These are phyloP conservation scores for Ambastaia sidthimunki DNA, from an alignment of 2,797 vertebrate species.

Conservation along the genomic window DNA sequence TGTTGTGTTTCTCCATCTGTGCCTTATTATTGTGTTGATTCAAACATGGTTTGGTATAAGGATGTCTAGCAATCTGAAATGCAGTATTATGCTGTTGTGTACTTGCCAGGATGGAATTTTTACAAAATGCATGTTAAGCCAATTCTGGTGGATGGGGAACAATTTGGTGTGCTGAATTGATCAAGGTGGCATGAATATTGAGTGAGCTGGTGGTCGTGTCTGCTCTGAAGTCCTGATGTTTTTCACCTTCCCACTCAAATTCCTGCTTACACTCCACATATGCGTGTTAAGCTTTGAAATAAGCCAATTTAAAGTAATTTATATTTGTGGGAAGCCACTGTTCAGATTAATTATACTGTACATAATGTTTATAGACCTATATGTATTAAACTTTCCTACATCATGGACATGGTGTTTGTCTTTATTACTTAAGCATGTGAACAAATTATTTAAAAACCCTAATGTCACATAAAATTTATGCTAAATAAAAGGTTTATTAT, in stretches of 20 bases:
- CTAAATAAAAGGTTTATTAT: neutral
- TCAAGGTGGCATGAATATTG: neutral
- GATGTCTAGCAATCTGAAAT: slow-evolving; percentile 59
- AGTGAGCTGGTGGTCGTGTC: neutral
- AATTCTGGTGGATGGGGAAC: slow-evolving; percentile 23
- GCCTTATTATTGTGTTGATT: slow-evolving; percentile 78
- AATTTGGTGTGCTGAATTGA: slow-evolving; percentile 8
- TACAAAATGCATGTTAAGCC: slow-evolving; percentile 18
- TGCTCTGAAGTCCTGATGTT: slow-evolving; percentile 10
- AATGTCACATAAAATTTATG: neutral
- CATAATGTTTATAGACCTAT: slow-evolving; percentile 97
- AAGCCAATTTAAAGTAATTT: slow-evolving; percentile 88
- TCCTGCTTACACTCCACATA: slow-evolving; percentile 67
- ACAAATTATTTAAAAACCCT: neutral
- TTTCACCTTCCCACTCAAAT: slow-evolving; percentile 51
- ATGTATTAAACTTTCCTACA: slow-evolving; percentile 99
- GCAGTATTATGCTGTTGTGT: slow-evolving; percentile 68
- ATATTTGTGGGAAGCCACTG: slow-evolving; percentile 98
- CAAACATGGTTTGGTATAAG: slow-evolving; percentile 63
- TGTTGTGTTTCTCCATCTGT: slow-evolving; percentile 69
- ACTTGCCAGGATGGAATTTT: slow-evolving; percentile 41
- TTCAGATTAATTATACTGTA: slow-evolving; percentile 93
- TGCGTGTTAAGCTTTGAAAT: slow-evolving; percentile 74
- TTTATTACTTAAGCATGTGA: neutral
- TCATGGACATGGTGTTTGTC: slow-evolving; percentile 71